These are phyloP conservation scores for Characodon lateralis DNA, from an alignment of 2,797 vertebrate genomes.

Conservation along the genomic window DNA sequence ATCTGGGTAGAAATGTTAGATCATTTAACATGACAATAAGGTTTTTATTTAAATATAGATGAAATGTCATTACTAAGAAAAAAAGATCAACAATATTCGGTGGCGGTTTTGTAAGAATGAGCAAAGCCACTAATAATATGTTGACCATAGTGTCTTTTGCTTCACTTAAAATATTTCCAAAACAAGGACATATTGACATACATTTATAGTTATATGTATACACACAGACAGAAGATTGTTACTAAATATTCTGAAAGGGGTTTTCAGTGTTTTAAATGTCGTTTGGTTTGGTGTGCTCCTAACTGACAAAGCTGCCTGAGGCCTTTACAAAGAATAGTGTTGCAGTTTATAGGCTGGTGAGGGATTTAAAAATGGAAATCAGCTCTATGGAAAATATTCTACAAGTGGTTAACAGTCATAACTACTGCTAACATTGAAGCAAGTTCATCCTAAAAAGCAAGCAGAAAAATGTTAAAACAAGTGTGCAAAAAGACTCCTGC, in stretches of 20 bases:
- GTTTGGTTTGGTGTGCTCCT: neutral
- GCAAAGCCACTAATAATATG: neutral
- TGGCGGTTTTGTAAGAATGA: neutral
- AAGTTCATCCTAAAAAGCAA: neutral
- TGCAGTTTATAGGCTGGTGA: neutral
- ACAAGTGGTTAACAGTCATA: neutral
- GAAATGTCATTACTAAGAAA: neutral
- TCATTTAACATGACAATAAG: conserved; percentile 2
- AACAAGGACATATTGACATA: neutral
- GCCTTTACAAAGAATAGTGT: neutral
- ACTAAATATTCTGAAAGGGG: neutral
- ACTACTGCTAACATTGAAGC: neutral
- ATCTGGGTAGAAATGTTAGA: conserved; percentile 17
- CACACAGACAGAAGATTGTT: neutral
- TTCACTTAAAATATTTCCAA: neutral
- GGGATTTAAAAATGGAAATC: neutral
- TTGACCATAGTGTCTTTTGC: neutral
- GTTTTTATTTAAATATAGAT: neutral
- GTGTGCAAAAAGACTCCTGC: neutral
- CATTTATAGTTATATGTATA: neutral
- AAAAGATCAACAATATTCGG: neutral
- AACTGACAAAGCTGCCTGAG: neutral
- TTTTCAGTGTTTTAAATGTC: neutral
- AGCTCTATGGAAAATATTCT: too few species aligned
- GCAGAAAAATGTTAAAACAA: neutral